A percentile compares a stretch with the other conserved stretches of the same genome.
These are phyloP conservation scores for Glyptemys insculpta DNA, from an alignment of 2,797 vertebrate genomes.

Conservation along the genomic window DNA sequence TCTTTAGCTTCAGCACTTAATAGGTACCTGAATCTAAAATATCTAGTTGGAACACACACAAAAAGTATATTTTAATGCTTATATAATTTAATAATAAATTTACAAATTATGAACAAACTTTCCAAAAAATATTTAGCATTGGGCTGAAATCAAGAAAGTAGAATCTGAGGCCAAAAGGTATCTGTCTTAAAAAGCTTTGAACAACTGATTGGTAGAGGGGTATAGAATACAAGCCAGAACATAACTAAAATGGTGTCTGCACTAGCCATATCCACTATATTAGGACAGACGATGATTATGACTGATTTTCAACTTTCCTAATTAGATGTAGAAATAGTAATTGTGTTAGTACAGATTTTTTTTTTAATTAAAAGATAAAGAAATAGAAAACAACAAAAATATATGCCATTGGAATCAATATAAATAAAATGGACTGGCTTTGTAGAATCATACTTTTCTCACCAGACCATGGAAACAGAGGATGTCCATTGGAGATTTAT, in stretches of 20 bases:
- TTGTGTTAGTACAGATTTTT: not conserved
- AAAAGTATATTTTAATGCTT: not conserved
- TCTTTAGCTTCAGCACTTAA: not conserved
- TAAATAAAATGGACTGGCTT: not conserved
- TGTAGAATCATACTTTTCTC: slow-evolving; percentile 11
- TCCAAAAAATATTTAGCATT: not conserved
- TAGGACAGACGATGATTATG: not conserved
- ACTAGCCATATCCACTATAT: not conserved
- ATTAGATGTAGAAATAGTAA: not conserved
- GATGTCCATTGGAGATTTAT: not conserved
- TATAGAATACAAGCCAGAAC: not conserved
- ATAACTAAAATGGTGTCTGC: not conserved
- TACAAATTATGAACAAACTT: not conserved
- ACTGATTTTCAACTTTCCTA: not conserved
- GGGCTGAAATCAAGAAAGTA: not conserved
- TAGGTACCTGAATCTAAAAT: not conserved
- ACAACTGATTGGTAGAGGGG: not conserved
- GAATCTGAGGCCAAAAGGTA: not conserved
- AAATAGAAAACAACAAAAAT: slow-evolving; percentile 22
- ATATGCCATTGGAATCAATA: not conserved
- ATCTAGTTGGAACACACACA: not conserved
- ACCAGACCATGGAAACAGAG: not conserved
- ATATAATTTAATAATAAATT: not conserved
- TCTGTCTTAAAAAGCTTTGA: not conserved
- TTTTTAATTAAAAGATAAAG: not conserved